Evolutionary conservation across 1,140 invertebrate genomes (phyloP).

Genomic region (Saccostrea echinata): DNA sequence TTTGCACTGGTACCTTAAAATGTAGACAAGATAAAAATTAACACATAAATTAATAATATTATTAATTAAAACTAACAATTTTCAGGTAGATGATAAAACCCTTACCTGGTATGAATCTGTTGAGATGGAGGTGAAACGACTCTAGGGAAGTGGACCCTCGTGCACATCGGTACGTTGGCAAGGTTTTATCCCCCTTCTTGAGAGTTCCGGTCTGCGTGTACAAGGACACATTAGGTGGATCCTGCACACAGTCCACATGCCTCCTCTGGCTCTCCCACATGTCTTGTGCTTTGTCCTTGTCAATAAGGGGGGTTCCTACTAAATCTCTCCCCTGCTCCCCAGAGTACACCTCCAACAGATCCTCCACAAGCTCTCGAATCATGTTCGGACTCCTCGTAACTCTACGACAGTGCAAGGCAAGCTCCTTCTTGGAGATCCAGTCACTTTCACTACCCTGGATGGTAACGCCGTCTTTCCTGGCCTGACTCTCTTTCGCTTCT

Average conservation of each 20-base stretch:
- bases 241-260: constrained; percentile 61
- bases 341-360: constrained; percentile 45
- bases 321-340: constrained; percentile 54
- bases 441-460: constrained; percentile 35
- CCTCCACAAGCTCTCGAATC: constrained; percentile 50
- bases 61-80: too few species aligned
- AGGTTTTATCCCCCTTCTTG: constrained; percentile 49
- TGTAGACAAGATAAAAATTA: constrained; percentile 17
- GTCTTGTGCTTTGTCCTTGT: constrained; percentile 37
- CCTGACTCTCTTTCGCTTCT: constrained; percentile 59
- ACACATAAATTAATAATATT: too few species aligned
- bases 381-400: constrained; percentile 43
- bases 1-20: constrained; percentile 54
- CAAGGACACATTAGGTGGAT: constrained; percentile 54
- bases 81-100: background rate
- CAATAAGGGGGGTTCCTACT: constrained; percentile 58
- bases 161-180: constrained; percentile 20
- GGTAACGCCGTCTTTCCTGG: constrained; percentile 15
- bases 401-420: constrained; percentile 63
- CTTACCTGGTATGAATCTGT: constrained; percentile 62
- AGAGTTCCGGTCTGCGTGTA: constrained; percentile 59
- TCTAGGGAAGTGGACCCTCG: constrained; percentile 49
- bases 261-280: constrained; percentile 55
- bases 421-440: constrained; percentile 43
- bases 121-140: constrained; percentile 60